Evolutionary conservation across 1,140 invertebrate species (phyloP), one percentile per base, ranked within the genome.

Genomic region (Nymphalis io): DNA sequence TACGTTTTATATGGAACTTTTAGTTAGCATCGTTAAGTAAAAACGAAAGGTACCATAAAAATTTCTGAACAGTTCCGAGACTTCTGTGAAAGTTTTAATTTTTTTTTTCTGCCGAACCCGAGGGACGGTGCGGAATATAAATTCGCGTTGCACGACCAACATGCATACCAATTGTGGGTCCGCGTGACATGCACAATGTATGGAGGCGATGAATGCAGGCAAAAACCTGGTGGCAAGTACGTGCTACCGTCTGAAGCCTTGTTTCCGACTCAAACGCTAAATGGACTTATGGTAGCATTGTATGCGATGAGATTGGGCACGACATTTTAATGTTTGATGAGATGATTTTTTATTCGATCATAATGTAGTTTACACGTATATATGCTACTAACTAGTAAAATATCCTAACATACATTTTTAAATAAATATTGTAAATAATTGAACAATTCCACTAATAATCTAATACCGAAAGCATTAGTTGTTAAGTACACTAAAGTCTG

Each of bases 101-200:
- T 60, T 55, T 72, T 72, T 72, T 66, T 72, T 33, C 68, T 48
- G 33, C 70, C 58, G 63, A 75, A 66, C 63, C 70, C 69, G 72
- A 72, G 46, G 16, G 51, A 18, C 59, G 70, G 60, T 67, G 13
- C 61, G 39, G 70, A 76, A 73, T 78, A 79, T 74, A 75, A 76
- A 80, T 77, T 74, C 60, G 71, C 77, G 53, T 53, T 72, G 75
- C 78, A 74, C 48, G 60, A 60, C 51, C 51, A 55, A 59, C 66
- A 68, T 68, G 79, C 76, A 81, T 80, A 76, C 76, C 75, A 77
- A 83, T 77, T 57, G 55, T 48, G 57, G 40, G 57, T 27, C 53
- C 67, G 68, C 72, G 75, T 74, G 74, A 81, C 74, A 73, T 72
- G 72, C 74, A 78, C 62, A 73, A 74, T 75, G 75, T 72, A 74